Conservation (phyloP, 2,888 invertebrate species). For the Phalangium opilio region DNA sequence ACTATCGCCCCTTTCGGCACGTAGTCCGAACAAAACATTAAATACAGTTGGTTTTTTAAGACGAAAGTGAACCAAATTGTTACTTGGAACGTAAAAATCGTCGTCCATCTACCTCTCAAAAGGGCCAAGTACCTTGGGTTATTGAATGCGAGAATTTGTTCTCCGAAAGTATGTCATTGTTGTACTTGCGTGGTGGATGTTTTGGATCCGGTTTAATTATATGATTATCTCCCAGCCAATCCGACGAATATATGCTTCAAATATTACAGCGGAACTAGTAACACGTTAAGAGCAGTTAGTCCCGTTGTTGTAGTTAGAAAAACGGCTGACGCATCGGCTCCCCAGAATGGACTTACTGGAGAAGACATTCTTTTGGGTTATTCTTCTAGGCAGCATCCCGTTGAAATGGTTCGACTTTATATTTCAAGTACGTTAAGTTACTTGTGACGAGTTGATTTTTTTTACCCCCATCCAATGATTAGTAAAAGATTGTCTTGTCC, state of each 20-base stretch:
- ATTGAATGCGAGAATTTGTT: slow-evolving; percentile 28
- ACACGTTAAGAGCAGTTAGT: slow-evolving; percentile 31
- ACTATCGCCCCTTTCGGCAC: slow-evolving; percentile 3
- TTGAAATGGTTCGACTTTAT: slow-evolving; percentile 22
- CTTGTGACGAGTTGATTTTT: too few species aligned
- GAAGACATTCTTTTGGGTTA: slow-evolving; percentile 19
- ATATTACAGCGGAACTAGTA: slow-evolving; percentile 34
- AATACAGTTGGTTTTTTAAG: slow-evolving; percentile 19
- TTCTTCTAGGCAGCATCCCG: slow-evolving; percentile 19
- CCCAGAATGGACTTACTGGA: slow-evolving; percentile 14
- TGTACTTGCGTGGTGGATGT: background rate
- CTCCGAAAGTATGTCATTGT: slow-evolving; percentile 26
- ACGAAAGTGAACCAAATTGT: slow-evolving; percentile 26
- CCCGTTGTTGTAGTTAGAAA: slow-evolving; percentile 24
- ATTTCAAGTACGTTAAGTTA: slow-evolving; percentile 18
- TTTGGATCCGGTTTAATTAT: background rate
- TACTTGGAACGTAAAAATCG: slow-evolving; percentile 31
- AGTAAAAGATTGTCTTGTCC: too few species aligned
- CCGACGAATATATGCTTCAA: slow-evolving; percentile 32
- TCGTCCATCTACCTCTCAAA: slow-evolving; percentile 28
- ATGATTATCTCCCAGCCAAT: slow-evolving; percentile 19
- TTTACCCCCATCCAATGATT: too few species aligned
- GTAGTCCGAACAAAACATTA: background rate
- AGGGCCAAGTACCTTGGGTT: slow-evolving; percentile 30
- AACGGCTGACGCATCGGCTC: slow-evolving; percentile 8